Conservation (phyloP, 2,888 invertebrate genomes). For the Pachliopta kotzebuea region DNA sequence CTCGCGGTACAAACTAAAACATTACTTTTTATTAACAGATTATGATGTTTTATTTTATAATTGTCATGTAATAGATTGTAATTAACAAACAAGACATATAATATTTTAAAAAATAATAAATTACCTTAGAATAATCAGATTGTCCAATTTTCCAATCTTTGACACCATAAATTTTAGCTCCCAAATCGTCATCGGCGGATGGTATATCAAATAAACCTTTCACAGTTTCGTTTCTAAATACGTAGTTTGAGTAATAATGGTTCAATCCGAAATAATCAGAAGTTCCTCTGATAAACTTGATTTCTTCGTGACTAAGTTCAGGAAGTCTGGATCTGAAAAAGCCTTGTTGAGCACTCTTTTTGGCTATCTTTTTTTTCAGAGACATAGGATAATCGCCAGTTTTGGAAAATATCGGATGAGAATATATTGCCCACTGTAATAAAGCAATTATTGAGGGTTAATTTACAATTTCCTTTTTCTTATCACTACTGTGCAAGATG, state of each 20-base stretch:
- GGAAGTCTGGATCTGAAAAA: slow-evolving; percentile 27
- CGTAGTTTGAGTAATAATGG: slow-evolving; percentile 24
- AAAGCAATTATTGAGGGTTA: neutral
- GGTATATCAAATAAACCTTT: slow-evolving; percentile 33
- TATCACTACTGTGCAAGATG: neutral
- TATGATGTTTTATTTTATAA: too few species aligned
- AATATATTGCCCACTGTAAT: slow-evolving; percentile 18
- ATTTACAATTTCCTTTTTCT: neutral
- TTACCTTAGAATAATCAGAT: slow-evolving; percentile 34
- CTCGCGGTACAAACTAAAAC: slow-evolving; percentile 69
- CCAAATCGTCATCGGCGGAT: slow-evolving; percentile 41
- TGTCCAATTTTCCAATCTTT: slow-evolving; percentile 34
- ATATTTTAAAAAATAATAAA: neutral
- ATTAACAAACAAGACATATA: too few species aligned
- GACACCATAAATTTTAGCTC: slow-evolving; percentile 22
- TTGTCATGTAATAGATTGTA: too few species aligned
- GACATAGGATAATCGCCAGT: slow-evolving; percentile 29
- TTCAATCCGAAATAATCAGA: slow-evolving; percentile 30
- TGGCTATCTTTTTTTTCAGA: slow-evolving; percentile 22
- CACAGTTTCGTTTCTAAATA: slow-evolving; percentile 29
- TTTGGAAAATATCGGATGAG: slow-evolving; percentile 29
- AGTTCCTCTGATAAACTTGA: slow-evolving; percentile 27
- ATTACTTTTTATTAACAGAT: too few species aligned
- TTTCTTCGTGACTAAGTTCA: slow-evolving; percentile 26
- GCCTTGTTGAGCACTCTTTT: slow-evolving; percentile 28